A percentile compares a stretch with the other conserved stretches of the same genome.
Evolutionary conservation across 2,888 invertebrate species (phyloP).

Genomic region (Cecidostiba fungosa): DNA sequence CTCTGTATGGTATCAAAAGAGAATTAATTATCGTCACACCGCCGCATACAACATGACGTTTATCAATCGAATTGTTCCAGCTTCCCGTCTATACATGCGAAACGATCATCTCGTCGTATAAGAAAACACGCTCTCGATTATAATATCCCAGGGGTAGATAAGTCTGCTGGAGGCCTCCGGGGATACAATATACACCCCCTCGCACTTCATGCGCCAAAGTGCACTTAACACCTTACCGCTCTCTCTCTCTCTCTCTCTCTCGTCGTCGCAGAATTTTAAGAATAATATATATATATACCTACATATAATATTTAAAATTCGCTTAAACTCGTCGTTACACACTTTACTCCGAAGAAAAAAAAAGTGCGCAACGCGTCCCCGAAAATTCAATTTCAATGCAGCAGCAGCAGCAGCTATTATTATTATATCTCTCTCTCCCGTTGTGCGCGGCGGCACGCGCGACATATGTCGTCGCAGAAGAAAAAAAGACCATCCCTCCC

Average conservation of each 20-base stretch:
- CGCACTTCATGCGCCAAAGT: slow-evolving; percentile 5
- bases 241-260: too few relatives aligned
- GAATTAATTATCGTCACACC: too few relatives aligned
- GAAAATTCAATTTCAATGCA: background rate
- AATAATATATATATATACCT: background rate
- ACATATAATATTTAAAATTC: background rate
- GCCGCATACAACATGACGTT: slow-evolving; percentile 66
- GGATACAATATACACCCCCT: slow-evolving; percentile 6
- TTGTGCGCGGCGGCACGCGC: slow-evolving; percentile 10
- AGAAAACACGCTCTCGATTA: slow-evolving; percentile 25
- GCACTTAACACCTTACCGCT: slow-evolving; percentile 48
- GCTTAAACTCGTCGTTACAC: background rate
- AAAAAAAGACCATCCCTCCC: slow-evolving; percentile 3
- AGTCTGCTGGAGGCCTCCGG: slow-evolving; percentile 18
- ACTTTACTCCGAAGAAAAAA: background rate
- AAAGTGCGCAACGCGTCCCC: slow-evolving; percentile 34
- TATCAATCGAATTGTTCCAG: slow-evolving; percentile 74
- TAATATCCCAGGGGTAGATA: slow-evolving; percentile 25
- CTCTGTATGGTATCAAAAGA: too few relatives aligned
- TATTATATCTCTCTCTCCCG: background rate
- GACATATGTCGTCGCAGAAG: slow-evolving; percentile 24
- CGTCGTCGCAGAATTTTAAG: slow-evolving; percentile 15
- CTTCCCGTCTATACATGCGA: too few relatives aligned
- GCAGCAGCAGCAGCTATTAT: background rate
- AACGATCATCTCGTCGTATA: too few relatives aligned